Conservation (phyloP, 1,140 invertebrate genomes). For the Eumaeus atala region DNA sequence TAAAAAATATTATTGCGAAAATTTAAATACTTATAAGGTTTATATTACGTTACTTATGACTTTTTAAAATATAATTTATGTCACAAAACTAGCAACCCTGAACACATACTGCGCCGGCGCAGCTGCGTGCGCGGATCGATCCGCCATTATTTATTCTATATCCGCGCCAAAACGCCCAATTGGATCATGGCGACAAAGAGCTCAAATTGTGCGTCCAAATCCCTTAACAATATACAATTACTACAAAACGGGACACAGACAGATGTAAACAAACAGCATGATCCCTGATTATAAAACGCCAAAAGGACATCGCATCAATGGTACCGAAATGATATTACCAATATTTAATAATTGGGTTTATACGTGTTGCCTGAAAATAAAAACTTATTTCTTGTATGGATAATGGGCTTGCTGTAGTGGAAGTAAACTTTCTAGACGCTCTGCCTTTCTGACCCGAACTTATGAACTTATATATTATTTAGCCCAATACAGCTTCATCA, state of each 20-base stretch:
- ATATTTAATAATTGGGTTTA: too few species aligned
- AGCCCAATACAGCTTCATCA: too few species aligned
- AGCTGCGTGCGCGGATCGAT: slow-evolving; percentile 46
- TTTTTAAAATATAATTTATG: too few species aligned
- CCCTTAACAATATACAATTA: slow-evolving; percentile 62
- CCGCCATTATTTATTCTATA: slow-evolving; percentile 69
- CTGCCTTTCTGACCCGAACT: too few species aligned
- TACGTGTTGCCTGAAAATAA: too few species aligned
- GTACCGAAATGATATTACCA: not conserved
- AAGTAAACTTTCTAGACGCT: too few species aligned
- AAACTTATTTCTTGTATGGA: too few species aligned
- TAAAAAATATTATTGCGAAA: too few species aligned
- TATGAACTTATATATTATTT: too few species aligned
- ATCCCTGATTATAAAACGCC: slow-evolving; percentile 13
- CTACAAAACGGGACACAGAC: slow-evolving; percentile 48
- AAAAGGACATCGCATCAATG: slow-evolving; percentile 9
- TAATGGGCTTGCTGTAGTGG: too few species aligned
- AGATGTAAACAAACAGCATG: slow-evolving; percentile 61
- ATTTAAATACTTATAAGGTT: too few species aligned
- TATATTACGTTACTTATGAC: too few species aligned
- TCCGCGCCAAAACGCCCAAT: slow-evolving; percentile 62
- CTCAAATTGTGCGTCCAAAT: slow-evolving; percentile 70
- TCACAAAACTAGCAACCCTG: slow-evolving; percentile 7
- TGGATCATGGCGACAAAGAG: slow-evolving; percentile 66
- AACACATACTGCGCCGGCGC: slow-evolving; percentile 36